phyloP scores from a whole-genome alignment of 2,888 invertebrate species.

The Ypsolopha sequella region DNA sequence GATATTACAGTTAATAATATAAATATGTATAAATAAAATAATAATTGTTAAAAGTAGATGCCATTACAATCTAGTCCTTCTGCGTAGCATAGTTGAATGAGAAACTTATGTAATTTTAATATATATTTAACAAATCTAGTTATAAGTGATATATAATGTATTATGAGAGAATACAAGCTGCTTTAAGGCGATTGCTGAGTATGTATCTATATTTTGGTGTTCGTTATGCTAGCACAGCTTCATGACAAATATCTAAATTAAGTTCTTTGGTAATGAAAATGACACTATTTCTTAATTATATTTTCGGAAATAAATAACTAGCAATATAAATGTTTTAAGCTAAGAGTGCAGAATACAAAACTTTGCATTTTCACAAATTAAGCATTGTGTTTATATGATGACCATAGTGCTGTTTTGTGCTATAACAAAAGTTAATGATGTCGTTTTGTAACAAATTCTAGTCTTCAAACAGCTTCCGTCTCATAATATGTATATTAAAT shows the following conservation, averaged over 20 bases:
- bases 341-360: no score
- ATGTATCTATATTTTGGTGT: no score
- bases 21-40: slow-evolving; percentile 22
- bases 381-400: neutral
- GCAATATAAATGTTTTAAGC: neutral
- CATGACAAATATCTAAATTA: no score
- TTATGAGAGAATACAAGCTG: no score
- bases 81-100: slow-evolving; percentile 41
- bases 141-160: neutral
- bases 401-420: no score
- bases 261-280: neutral
- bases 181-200: no score
- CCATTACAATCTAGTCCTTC: slow-evolving; percentile 63
- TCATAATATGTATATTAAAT: slow-evolving; percentile 18
- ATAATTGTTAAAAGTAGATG: slow-evolving; percentile 27
- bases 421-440: no score
- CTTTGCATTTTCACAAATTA: neutral
- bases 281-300: slow-evolving; percentile 1
- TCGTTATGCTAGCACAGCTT: no score
- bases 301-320: neutral
- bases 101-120: slow-evolving; percentile 45
- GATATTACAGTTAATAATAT: slow-evolving; percentile 7
- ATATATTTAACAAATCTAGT: slow-evolving; percentile 32
- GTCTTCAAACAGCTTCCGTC: slow-evolving; percentile 54
- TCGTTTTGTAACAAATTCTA: slow-evolving; percentile 24